Conservation (phyloP, 1,140 invertebrate species). For the Ctenoplectra terminalis region DNA sequence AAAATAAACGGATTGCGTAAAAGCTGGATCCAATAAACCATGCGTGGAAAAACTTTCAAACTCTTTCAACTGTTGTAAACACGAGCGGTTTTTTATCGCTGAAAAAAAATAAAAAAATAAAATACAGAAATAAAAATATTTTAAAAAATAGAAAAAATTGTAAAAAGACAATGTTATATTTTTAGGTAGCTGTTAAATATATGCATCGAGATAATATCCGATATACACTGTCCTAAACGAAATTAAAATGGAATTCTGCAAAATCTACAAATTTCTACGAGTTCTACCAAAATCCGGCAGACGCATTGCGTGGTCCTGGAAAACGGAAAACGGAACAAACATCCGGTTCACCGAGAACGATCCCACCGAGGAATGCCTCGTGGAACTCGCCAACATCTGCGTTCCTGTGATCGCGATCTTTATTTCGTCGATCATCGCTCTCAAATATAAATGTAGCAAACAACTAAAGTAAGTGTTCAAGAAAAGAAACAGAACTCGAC, state of each 20-base stretch:
- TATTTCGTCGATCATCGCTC: slow-evolving; percentile 39
- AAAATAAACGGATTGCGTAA: background rate
- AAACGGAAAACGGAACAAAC: slow-evolving; percentile 63
- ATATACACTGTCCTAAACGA: no score
- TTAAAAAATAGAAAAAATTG: background rate
- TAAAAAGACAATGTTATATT: background rate
- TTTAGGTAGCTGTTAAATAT: background rate
- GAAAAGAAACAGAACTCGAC: background rate
- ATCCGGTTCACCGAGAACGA: slow-evolving; percentile 56
- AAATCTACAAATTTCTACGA: slow-evolving; percentile 54
- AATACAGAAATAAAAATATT: background rate
- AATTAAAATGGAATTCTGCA: slow-evolving; percentile 66
- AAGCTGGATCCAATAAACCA: background rate
- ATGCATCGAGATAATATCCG: background rate
- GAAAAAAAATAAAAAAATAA: background rate
- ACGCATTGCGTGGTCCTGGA: slow-evolving; percentile 69
- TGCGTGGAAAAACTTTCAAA: background rate
- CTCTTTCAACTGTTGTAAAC: no score
- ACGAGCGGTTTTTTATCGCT: no score
- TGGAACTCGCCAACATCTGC: slow-evolving; percentile 67
- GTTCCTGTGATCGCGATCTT: slow-evolving; percentile 57
- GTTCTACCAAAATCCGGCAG: slow-evolving; percentile 57
- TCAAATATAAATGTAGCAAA: slow-evolving; percentile 59
- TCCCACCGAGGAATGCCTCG: slow-evolving; percentile 60
- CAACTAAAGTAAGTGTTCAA: slow-evolving; percentile 62